Conservation (phyloP, 2,113 vertebrate species). For the Mesocricetus auratus region DNA sequence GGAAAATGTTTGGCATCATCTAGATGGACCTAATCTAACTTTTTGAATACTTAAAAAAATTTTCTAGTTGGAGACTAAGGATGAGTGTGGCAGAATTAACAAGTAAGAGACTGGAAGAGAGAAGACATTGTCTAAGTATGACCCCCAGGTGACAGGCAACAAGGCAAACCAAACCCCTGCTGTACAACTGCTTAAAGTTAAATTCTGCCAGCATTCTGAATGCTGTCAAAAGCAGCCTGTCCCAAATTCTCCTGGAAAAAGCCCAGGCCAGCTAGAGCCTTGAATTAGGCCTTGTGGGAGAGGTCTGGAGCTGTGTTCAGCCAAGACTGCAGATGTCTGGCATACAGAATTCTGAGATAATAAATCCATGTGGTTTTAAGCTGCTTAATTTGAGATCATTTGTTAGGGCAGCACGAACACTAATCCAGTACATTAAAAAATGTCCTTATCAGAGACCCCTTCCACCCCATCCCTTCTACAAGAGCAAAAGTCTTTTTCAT, state of each 20-base stretch:
- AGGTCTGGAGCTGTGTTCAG: background rate
- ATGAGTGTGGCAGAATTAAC: background rate
- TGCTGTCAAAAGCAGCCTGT: background rate
- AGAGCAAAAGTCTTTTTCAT: background rate
- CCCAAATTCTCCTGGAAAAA: background rate
- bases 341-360: background rate
- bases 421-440: background rate
- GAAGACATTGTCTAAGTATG: background rate
- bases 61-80: background rate
- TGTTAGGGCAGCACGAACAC: background rate
- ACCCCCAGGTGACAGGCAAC: background rate
- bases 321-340: background rate
- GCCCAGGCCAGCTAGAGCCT: background rate
- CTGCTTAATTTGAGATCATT: slow-evolving; percentile 13
- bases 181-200: background rate
- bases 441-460: background rate
- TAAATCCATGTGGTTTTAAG: background rate
- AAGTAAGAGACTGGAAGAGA: background rate
- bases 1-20: background rate
- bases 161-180: accelerated
- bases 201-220: background rate
- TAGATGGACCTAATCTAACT: background rate
- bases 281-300: background rate
- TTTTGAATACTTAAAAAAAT: background rate
- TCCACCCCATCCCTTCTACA: background rate